Evolutionary conservation across 2,888 invertebrate genomes (phyloP).

Genomic region (Callimorpha dominula): DNA sequence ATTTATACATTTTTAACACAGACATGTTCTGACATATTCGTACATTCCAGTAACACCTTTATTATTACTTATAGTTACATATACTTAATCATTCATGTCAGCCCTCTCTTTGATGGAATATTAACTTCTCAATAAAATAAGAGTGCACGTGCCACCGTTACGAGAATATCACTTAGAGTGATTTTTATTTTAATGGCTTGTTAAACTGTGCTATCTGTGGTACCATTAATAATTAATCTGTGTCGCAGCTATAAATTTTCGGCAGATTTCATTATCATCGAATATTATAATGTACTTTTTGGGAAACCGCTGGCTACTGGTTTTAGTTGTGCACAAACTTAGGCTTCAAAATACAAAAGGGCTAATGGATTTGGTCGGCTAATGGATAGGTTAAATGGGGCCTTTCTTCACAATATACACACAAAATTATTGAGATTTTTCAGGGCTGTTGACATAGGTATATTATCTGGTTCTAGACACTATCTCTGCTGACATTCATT

Average conservation of each 20-base stretch:
- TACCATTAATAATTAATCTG: background rate
- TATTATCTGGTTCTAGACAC: background rate
- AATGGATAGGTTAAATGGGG: background rate
- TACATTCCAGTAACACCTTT: no score
- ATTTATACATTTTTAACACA: no score
- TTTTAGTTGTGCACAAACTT: background rate
- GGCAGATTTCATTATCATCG: background rate
- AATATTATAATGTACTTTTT: background rate
- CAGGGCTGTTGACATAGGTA: background rate
- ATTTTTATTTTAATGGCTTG: background rate
- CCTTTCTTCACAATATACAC: background rate
- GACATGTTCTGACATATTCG: no score
- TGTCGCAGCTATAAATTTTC: background rate
- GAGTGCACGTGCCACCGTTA: no score
- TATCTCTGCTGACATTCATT: background rate
- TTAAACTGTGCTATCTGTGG: background rate
- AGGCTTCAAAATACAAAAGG: background rate
- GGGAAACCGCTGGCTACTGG: background rate
- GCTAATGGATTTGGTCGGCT: background rate
- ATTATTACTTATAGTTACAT: no score
- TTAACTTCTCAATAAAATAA: no score
- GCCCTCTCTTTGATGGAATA: background rate
- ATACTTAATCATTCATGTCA: no score
- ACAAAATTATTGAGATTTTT: background rate
- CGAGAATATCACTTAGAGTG: constrained; percentile 1